Evolutionary conservation across 2,888 invertebrate species (phyloP).

Genomic region (Torymus texanus): DNA sequence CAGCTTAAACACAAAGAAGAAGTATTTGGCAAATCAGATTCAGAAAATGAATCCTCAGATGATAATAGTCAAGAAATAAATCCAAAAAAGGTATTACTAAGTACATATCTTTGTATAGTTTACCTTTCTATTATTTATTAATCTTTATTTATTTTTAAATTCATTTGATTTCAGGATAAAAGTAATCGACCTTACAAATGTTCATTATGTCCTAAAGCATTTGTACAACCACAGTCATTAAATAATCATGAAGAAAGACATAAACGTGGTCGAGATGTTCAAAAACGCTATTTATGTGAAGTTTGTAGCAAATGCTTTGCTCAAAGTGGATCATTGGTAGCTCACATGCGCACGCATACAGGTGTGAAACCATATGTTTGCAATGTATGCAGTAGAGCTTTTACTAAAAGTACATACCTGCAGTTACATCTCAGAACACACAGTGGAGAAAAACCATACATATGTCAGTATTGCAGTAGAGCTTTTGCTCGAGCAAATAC

Average conservation of each 20-base stretch:
- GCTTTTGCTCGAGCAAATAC: constrained; percentile 72
- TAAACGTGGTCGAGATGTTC: constrained; percentile 68
- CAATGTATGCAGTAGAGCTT: constrained; percentile 70
- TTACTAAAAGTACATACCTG: constrained; percentile 71
- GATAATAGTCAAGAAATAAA: constrained; percentile 61
- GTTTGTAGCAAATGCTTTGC: constrained; percentile 72
- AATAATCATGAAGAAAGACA: constrained; percentile 71
- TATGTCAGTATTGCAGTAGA: constrained; percentile 71
- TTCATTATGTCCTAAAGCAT: constrained; percentile 69
- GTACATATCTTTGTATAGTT: background rate
- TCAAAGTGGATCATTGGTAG: constrained; percentile 70
- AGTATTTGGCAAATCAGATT: constrained; percentile 65
- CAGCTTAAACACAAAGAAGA: constrained; percentile 69
- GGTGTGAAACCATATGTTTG: constrained; percentile 72
- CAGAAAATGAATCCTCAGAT: constrained; percentile 65
- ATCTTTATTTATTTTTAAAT: background rate
- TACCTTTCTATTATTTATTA: background rate
- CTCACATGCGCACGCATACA: constrained; percentile 72
- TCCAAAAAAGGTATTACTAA: constrained; percentile 64
- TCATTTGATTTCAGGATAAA: constrained; percentile 63
- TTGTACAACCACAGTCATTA: constrained; percentile 69
- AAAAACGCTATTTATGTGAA: constrained; percentile 71
- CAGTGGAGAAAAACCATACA: constrained; percentile 72
- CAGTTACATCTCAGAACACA: constrained; percentile 70
- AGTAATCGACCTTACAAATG: constrained; percentile 68